Evolutionary conservation across 1,140 invertebrate genomes (phyloP).

Genomic region (Drosophila persimilis): DNA sequence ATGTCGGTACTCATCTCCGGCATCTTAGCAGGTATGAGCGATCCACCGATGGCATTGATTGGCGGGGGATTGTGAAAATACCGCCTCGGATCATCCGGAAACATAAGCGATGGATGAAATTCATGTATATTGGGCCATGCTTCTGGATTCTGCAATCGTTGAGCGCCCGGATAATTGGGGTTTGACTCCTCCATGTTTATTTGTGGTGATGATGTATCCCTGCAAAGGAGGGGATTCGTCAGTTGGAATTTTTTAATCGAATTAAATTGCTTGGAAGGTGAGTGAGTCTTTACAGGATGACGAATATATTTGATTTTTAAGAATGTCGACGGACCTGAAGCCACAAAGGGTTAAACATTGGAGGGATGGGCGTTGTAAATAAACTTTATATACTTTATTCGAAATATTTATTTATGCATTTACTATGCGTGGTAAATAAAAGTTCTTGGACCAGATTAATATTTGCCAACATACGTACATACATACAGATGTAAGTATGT

Average conservation of each 20-base stretch:
- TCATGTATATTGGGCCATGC: constrained; percentile 28
- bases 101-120: constrained; percentile 33
- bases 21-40: constrained; percentile 19
- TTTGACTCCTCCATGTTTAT: constrained; percentile 35
- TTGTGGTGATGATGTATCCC: constrained; percentile 35
- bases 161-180: constrained; percentile 28
- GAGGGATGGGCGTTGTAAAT: too few relatives aligned
- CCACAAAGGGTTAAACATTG: too few relatives aligned
- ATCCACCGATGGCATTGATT: constrained; percentile 20
- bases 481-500: too few relatives aligned
- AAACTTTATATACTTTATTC: too few relatives aligned
- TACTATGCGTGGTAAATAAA: too few relatives aligned
- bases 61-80: constrained; percentile 30
- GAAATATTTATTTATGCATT: too few relatives aligned
- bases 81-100: constrained; percentile 32
- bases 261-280: too few relatives aligned
- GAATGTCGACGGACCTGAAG: too few relatives aligned
- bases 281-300: neutral
- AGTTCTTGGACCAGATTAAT: too few relatives aligned
- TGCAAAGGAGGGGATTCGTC: neutral
- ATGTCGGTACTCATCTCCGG: constrained; percentile 30
- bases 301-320: neutral
- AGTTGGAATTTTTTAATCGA: constrained; percentile 2
- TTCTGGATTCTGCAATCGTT: constrained; percentile 40
- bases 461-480: too few relatives aligned